These are phyloP conservation scores for Clarias laeviceps DNA, from an alignment of 2,797 vertebrate genomes.

Conservation along the genomic window DNA sequence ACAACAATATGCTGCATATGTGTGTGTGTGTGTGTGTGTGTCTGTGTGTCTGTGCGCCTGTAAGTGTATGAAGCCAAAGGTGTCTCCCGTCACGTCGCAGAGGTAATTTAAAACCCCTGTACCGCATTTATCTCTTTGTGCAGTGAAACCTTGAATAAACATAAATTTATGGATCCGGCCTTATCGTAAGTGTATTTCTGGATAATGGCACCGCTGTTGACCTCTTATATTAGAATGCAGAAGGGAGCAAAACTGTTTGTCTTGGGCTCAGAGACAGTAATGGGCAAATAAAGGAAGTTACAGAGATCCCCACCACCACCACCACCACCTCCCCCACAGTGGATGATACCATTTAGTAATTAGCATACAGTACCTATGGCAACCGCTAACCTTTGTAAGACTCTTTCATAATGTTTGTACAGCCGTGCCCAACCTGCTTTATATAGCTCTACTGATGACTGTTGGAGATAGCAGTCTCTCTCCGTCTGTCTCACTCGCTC, in stretches of 20 bases:
- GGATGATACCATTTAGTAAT: constrained; percentile 76
- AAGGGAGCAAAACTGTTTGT: constrained; percentile 58
- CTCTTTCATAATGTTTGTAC: constrained; percentile 81
- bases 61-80: constrained; percentile 15
- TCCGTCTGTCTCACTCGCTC: constrained; percentile 45
- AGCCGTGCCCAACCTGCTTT: constrained; percentile 70
- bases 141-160: constrained; percentile 36
- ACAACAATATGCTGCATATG: constrained; percentile 26
- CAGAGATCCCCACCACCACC: constrained; percentile 53
- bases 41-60: constrained; percentile 17
- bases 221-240: constrained; percentile 49
- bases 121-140: constrained; percentile 35
- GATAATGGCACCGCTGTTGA: constrained; percentile 41
- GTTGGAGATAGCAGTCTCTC: constrained; percentile 64
- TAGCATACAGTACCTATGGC: constrained; percentile 84
- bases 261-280: constrained; percentile 75
- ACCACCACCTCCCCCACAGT: constrained; percentile 55
- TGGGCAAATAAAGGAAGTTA: constrained; percentile 63
- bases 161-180: constrained; percentile 45
- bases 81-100: constrained; percentile 48
- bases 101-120: constrained; percentile 49
- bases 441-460: constrained; percentile 70
- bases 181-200: constrained; percentile 39
- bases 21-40: constrained; percentile 43
- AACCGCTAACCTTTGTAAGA: constrained; percentile 80